These are phyloP conservation scores for Tenebrosternarchus preto DNA, from an alignment of 2,113 vertebrate species.

Conservation along the genomic window DNA sequence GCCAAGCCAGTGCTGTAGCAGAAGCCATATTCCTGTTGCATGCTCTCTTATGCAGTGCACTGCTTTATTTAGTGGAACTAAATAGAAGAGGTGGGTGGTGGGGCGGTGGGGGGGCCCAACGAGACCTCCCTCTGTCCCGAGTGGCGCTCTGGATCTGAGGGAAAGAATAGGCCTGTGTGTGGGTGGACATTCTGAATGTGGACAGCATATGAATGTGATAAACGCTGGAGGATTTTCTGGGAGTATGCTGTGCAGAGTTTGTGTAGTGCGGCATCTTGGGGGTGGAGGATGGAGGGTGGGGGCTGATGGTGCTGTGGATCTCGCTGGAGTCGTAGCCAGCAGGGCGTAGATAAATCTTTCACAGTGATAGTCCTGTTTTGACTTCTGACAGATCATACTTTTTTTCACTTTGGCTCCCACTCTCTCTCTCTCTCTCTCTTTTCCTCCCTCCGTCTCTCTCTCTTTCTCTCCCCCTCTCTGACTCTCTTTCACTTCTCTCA, in stretches of 20 bases:
- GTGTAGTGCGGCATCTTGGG: not conserved
- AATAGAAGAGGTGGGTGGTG: not conserved
- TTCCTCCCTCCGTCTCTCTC: conserved; percentile 7
- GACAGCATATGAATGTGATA: conserved; percentile 32
- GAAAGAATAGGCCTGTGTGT: conserved; percentile 8
- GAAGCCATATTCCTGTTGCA: not conserved
- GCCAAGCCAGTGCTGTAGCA: not conserved
- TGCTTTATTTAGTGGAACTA: not conserved
- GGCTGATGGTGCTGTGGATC: conserved; percentile 38
- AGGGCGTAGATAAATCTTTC: conserved; percentile 45
- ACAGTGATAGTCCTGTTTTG: conserved; percentile 39
- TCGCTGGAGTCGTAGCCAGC: conserved; percentile 37
- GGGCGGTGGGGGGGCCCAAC: no score
- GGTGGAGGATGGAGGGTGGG: not conserved
- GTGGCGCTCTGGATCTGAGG: not conserved
- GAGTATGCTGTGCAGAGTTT: not conserved
- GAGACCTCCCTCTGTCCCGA: no score
- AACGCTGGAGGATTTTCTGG: conserved; percentile 3
- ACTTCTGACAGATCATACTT: conserved; percentile 44
- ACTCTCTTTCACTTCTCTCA: not conserved
- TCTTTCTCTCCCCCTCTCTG: not conserved
- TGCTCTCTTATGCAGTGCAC: not conserved
- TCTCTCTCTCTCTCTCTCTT: conserved; percentile 20
- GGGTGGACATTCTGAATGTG: conserved; percentile 19
- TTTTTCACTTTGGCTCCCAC: conserved; percentile 26